Evolutionary conservation across 2,888 invertebrate genomes (phyloP).

Genomic region (Heliconius erato): DNA sequence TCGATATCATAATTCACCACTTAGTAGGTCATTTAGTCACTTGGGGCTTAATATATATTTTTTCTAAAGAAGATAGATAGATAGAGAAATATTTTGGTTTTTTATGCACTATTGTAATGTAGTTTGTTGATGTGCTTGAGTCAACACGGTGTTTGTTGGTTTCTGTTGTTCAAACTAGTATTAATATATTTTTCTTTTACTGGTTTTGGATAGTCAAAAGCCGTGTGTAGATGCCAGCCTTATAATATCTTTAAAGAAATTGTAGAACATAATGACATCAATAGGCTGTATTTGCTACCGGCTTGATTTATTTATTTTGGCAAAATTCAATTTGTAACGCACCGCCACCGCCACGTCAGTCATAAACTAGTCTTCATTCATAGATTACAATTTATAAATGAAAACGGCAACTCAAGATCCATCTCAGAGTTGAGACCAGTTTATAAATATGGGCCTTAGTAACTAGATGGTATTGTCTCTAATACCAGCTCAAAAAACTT

Average conservation of each 20-base stretch:
- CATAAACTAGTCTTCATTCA: neutral
- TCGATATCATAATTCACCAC: constrained; percentile 19
- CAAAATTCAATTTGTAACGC: neutral
- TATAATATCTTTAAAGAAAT: too few species aligned
- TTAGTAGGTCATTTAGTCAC: neutral
- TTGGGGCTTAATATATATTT: neutral
- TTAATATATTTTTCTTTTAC: neutral
- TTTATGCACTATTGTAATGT: neutral
- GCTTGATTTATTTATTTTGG: neutral
- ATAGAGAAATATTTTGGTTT: neutral
- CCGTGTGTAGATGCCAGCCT: too few species aligned
- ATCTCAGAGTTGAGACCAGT: too few species aligned
- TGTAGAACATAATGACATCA: neutral
- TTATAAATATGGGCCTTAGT: too few species aligned
- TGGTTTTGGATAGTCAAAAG: neutral
- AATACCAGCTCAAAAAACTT: neutral
- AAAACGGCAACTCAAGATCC: too few species aligned
- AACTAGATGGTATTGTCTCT: neutral
- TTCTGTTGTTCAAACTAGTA: neutral
- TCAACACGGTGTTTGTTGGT: neutral
- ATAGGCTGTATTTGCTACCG: neutral
- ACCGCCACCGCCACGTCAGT: neutral
- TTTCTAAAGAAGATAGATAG: neutral
- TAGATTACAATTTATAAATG: too few species aligned
- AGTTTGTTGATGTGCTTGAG: neutral